phyloP scores from a whole-genome alignment of 2,113 vertebrate species.

The Ptilonorhynchus violaceus region DNA sequence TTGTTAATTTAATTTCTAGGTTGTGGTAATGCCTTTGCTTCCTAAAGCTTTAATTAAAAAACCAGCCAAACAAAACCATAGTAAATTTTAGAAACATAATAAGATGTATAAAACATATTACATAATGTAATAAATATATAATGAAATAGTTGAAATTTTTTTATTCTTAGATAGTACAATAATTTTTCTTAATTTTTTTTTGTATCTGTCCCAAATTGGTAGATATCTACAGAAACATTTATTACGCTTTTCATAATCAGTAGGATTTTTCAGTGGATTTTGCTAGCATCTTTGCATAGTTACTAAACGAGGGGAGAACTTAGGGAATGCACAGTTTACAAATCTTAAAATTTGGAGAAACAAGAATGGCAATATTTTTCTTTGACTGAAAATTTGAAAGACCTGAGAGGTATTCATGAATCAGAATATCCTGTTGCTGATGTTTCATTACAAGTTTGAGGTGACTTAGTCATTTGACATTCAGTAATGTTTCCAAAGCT shows the following conservation, averaged over 20 bases:
- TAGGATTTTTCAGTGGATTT: neutral
- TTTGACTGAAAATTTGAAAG: neutral
- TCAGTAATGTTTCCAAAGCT: neutral
- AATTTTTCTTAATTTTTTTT: neutral
- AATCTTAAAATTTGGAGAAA: neutral
- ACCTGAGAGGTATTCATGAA: neutral
- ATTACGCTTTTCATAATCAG: neutral
- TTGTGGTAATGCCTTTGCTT: neutral
- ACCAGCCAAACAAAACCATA: rapidly evolving
- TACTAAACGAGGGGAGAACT: neutral
- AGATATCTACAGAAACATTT: neutral
- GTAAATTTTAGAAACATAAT: neutral
- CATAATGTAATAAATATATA: neutral
- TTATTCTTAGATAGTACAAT: neutral
- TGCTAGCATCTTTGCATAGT: neutral
- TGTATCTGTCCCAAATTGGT: neutral
- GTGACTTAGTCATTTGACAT: neutral
- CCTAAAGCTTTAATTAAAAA: neutral
- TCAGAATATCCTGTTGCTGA: neutral
- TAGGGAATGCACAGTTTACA: neutral
- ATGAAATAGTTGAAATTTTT: neutral
- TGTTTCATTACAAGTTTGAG: neutral
- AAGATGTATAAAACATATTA: neutral
- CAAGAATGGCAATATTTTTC: neutral
- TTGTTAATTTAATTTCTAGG: neutral